Percentiles rank a stretch among this genome's conserved stretches.
These are phyloP conservation scores for Drosophila mayri DNA, from an alignment of 1,140 invertebrate genomes.

Conservation along the genomic window DNA sequence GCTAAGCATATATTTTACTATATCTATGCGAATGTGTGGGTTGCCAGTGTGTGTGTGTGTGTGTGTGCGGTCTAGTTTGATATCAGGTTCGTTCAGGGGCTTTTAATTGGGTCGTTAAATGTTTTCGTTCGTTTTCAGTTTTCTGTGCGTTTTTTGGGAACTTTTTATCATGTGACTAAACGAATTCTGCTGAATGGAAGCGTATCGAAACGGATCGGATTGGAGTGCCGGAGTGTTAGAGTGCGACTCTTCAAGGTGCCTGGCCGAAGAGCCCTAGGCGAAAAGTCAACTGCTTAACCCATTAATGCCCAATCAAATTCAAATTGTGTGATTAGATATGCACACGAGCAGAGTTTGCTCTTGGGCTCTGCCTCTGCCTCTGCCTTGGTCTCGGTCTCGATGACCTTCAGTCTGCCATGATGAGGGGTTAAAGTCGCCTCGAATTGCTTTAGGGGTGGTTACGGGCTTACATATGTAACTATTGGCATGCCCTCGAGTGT, in stretches of 20 bases:
- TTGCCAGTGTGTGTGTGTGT: conserved; percentile 3
- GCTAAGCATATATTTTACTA: conserved; percentile 71
- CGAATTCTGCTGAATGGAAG: conserved; percentile 43
- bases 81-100: conserved; percentile 70
- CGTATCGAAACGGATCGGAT: conserved; percentile 17
- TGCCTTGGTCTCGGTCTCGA: not conserved
- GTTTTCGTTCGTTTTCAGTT: conserved; percentile 46
- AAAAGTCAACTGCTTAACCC: conserved; percentile 75
- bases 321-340: conserved; percentile 75
- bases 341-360: conserved; percentile 30
- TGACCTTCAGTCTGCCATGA: conserved; percentile 64
- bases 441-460: conserved; percentile 55
- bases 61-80: conserved; percentile 50
- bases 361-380: not conserved
- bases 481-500: conserved; percentile 56
- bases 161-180: conserved; percentile 54
- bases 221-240: conserved; percentile 7
- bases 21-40: conserved; percentile 63
- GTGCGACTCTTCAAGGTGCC: conserved; percentile 60
- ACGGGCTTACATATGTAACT: conserved; percentile 68
- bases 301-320: conserved; percentile 77
- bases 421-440: conserved; percentile 47
- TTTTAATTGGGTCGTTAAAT: conserved; percentile 83
- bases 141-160: conserved; percentile 23
- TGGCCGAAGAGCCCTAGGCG: conserved; percentile 24